Conservation (phyloP, 2,888 invertebrate species). For the Nebria salina region DNA sequence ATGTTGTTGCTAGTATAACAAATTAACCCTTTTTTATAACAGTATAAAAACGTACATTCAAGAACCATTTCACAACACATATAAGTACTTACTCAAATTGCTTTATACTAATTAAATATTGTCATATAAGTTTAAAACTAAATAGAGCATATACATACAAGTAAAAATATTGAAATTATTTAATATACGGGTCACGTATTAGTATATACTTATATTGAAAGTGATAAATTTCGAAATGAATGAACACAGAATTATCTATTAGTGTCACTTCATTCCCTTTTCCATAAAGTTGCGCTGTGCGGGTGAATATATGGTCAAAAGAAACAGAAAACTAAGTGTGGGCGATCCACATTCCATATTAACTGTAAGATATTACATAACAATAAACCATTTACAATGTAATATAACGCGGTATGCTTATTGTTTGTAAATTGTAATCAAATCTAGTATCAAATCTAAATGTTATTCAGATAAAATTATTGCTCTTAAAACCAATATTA, state of each 20-base stretch:
- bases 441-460: neutral
- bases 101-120: conserved; percentile 24
- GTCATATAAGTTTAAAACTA: conserved; percentile 27
- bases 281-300: conserved; percentile 13
- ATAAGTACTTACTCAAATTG: neutral
- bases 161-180: neutral
- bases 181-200: neutral
- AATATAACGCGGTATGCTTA: conserved; percentile 3
- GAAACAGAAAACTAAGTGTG: conserved; percentile 12
- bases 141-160: conserved; percentile 34
- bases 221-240: conserved; percentile 27
- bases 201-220: conserved; percentile 12
- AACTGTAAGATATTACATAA: conserved; percentile 3
- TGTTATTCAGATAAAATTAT: neutral
- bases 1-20: neutral
- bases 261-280: conserved; percentile 22
- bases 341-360: conserved; percentile 31
- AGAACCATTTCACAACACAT: neutral
- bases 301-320: conserved; percentile 18
- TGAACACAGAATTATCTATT: conserved; percentile 17
- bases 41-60: neutral
- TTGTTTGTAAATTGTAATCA: neutral
- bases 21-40: neutral
- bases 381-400: conserved; percentile 11
- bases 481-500: neutral